A percentile compares a stretch with the other conserved stretches of the same genome.
These are phyloP conservation scores for Ophthalmolycus amberensis DNA, from an alignment of 2,113 vertebrate genomes.

Conservation along the genomic window DNA sequence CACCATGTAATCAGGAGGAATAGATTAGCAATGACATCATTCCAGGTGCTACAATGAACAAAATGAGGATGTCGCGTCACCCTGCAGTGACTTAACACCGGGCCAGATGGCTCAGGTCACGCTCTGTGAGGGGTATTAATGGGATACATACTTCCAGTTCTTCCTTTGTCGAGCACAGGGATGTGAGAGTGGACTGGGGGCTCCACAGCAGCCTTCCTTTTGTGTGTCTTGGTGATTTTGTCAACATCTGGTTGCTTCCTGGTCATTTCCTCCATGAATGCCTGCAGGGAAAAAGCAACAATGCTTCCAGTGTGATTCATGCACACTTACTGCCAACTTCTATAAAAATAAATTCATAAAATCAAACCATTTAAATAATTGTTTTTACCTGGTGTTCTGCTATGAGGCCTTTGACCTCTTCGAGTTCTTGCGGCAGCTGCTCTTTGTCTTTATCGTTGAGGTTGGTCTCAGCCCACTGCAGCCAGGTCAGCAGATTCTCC, in stretches of 20 bases:
- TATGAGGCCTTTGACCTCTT: constrained; percentile 95
- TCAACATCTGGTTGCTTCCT: constrained; percentile 99
- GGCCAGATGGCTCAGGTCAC: constrained; percentile 71
- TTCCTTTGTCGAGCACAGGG: constrained; percentile 93
- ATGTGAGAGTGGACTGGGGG: constrained; percentile 90
- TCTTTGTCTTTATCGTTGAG: constrained; percentile 94
- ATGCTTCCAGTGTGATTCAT: not conserved
- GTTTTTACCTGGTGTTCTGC: constrained; percentile 92
- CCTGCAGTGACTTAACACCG: constrained; percentile 55
- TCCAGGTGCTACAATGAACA: constrained; percentile 60
- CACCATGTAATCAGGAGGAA: constrained; percentile 29
- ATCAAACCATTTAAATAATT: not conserved
- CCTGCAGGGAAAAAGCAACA: constrained; percentile 77
- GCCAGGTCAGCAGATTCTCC: constrained; percentile 93
- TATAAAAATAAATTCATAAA: not conserved
- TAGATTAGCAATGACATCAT: constrained; percentile 59
- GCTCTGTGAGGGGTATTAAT: constrained; percentile 25
- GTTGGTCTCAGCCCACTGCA: constrained; percentile 96
- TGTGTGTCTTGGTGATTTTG: constrained; percentile 98
- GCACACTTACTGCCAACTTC: not conserved
- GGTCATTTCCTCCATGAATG: constrained; percentile 99
- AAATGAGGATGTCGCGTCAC: constrained; percentile 63
- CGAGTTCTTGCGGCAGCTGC: constrained; percentile 91
- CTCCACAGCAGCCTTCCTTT: constrained; percentile 86
- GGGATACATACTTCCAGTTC: constrained; percentile 89